Percentiles rank a stretch among this genome's conserved stretches.
phyloP scores from a whole-genome alignment of 2,888 invertebrate genomes.

The Galerucella nymphaeae region DNA sequence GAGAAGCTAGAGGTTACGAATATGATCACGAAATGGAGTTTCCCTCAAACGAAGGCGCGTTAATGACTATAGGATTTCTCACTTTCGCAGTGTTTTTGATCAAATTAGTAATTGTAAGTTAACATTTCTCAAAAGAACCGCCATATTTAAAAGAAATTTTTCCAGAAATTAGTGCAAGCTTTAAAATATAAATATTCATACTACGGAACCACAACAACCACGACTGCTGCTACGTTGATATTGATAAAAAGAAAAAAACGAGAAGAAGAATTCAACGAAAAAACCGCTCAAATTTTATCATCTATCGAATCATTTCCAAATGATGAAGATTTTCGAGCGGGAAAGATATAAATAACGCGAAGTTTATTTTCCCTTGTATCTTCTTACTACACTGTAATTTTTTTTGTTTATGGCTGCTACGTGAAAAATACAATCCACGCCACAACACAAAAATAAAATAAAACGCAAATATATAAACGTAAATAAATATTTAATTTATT shows the following conservation, averaged over 20 bases:
- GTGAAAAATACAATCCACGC: no score
- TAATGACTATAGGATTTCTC: conserved; percentile 86
- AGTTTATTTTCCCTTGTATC: no score
- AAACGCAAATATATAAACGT: conserved; percentile 16
- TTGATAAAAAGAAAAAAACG: conserved; percentile 52
- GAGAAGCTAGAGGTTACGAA: conserved; percentile 54
- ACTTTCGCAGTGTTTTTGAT: conserved; percentile 88
- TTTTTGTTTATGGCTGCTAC: no score
- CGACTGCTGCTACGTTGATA: conserved; percentile 62
- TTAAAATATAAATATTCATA: conserved; percentile 71
- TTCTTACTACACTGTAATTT: no score
- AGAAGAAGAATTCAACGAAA: conserved; percentile 46
- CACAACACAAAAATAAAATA: background rate
- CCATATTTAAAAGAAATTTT: conserved; percentile 43
- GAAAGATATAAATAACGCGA: no score
- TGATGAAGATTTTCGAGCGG: background rate
- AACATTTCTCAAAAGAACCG: background rate
- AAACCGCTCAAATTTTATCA: conserved; percentile 54
- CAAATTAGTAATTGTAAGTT: conserved; percentile 81
- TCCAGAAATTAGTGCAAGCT: conserved; percentile 76
- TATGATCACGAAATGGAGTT: conserved; percentile 73
- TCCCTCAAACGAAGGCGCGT: conserved; percentile 82
- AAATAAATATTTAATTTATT: conserved; percentile 39
- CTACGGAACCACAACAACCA: conserved; percentile 66
- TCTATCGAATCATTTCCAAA: conserved; percentile 57